Conservation (phyloP, 2,888 invertebrate species). For the Hypolimnas misippus region DNA sequence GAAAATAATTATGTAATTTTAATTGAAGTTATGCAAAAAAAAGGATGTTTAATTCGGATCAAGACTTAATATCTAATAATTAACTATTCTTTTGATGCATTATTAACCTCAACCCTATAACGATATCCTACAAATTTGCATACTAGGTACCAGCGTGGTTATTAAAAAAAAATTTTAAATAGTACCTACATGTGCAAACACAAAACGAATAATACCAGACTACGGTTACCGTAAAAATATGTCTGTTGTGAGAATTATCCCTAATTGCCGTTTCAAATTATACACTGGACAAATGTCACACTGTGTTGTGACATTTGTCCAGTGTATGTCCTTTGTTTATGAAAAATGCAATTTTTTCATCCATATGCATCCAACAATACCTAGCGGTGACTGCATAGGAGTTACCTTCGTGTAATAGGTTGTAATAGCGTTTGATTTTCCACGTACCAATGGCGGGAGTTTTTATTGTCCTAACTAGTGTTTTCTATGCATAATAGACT, state of each 20-base stretch:
- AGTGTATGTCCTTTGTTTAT: slow-evolving; percentile 46
- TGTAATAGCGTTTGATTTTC: slow-evolving; percentile 71
- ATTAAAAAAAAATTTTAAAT: not conserved
- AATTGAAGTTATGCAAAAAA: no score
- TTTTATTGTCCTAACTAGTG: slow-evolving; percentile 71
- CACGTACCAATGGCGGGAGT: slow-evolving; percentile 62
- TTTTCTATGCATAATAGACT: slow-evolving; percentile 74
- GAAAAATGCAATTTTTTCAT: slow-evolving; percentile 59
- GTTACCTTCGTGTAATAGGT: slow-evolving; percentile 55
- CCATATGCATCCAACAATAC: slow-evolving; percentile 41
- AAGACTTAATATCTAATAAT: slow-evolving; percentile 6
- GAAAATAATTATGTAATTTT: no score
- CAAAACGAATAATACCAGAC: slow-evolving; percentile 16
- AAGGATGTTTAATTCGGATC: not conserved
- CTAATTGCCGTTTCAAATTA: slow-evolving; percentile 37
- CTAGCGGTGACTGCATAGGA: slow-evolving; percentile 44
- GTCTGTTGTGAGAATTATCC: slow-evolving; percentile 25
- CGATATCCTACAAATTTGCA: not conserved
- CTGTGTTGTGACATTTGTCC: no score
- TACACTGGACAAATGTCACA: slow-evolving; percentile 41
- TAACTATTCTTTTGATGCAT: slow-evolving; percentile 1
- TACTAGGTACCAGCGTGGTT: not conserved
- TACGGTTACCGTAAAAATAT: slow-evolving; percentile 16
- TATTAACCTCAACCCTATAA: not conserved
- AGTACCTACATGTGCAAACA: slow-evolving; percentile 17